Evolutionary conservation across 2,113 vertebrate species (phyloP).

Genomic region (Lathamus discolor): DNA sequence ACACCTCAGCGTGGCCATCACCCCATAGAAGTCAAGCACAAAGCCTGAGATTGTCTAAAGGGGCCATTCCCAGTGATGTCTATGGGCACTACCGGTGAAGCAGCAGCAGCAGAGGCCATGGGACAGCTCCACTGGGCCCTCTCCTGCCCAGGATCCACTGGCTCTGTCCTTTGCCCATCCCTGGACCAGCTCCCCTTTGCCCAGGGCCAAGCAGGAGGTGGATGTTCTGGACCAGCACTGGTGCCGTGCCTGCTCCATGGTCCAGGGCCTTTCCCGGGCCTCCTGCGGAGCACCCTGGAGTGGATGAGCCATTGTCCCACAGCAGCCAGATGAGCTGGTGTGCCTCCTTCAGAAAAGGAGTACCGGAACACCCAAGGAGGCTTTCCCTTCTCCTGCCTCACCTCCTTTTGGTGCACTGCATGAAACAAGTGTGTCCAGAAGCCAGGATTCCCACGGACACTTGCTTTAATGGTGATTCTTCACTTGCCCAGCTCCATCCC

Average conservation of each 20-base stretch:
- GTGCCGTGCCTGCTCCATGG: accelerated
- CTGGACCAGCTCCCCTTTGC: not conserved
- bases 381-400: not conserved
- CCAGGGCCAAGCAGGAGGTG: not conserved
- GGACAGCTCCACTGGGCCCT: not conserved
- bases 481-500: not conserved
- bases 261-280: not conserved
- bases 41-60: not conserved
- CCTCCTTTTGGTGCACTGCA: not conserved
- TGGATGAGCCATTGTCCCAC: not conserved
- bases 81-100: not conserved
- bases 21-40: accelerated
- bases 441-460: not conserved
- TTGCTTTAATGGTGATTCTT: not conserved
- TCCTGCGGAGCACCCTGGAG: not conserved
- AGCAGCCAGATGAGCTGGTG: not conserved
- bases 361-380: not conserved
- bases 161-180: not conserved
- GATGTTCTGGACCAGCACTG: not conserved
- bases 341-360: conserved; percentile 38
- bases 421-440: not conserved
- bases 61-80: accelerated
- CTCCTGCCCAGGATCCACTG: not conserved
- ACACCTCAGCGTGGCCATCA: not conserved
- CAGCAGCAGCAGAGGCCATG: not conserved